Base-by-base conservation (phyloP, 2,888 invertebrate species). In the Gonocerus acuteangulatus region DNA sequence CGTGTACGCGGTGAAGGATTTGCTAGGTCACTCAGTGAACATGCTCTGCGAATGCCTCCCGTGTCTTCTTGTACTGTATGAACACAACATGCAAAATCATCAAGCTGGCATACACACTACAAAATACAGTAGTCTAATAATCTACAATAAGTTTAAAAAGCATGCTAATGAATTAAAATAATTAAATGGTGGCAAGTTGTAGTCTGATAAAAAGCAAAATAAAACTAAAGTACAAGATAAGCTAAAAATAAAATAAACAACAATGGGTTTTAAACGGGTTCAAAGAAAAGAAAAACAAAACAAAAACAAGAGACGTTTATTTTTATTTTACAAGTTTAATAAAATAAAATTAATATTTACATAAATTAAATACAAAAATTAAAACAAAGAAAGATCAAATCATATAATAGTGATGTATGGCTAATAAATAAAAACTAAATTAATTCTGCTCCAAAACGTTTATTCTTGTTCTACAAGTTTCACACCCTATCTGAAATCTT, bases 11-110 rank as follows among this genome's bases (percentile, higher is more conserved):
- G 48, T 42, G 68, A 61, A 18, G 69, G 61, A 36, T 60, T 80
- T 61, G 84, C 82, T 67, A 86, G 80, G 75, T 89, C 89, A 70
- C 86, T 87, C 70, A 89, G 81, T 62, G 89, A 89, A 75, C 87
- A 87, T 69, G 88, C 86, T 67, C 88, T 81, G 69, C 89, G 79
- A 79, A 89, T 84, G 67, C 84, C 85, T 70, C 79, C 76, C 69
- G 76, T 76, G 63, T 75, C 75, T 62, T 65, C 66, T 57, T 66
- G 65, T 59, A 66, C 65, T 65, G 52, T 39, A 58, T 61, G 60
- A 51, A 66, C 44, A 64, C 44, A 62, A 48, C 52, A 61, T 48
- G 54, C 57, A 62, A 60, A 47, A 60, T 56, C 61, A 58, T 52
- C 51, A 48, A 60, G 44, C 36, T 63, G 22, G 19, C 51, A 27